Evolutionary conservation across 2,797 vertebrate species (phyloP), one percentile per base, ranked within the genome.

Genomic region (Philypnodon macrostomus): DNA sequence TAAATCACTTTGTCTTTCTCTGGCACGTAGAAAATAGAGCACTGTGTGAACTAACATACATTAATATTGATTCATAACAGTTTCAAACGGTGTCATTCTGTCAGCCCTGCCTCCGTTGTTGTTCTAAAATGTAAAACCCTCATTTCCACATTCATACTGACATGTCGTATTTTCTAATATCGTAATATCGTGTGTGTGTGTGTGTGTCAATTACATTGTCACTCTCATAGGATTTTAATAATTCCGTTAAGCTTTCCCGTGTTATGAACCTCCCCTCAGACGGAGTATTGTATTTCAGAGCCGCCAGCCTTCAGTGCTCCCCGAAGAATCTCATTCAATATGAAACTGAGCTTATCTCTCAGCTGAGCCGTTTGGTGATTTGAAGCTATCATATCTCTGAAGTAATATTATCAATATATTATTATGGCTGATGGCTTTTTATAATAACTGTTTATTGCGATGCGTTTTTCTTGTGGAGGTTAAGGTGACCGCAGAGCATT

Each of bases 371-470:
- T 21, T 6, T 10, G 10, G n/a, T 44, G 41, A 30, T 46, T 33
- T 46, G 44, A 14, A 13, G 29, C n/a, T 4, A 5, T 10, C 38
- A 47, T 18, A 56, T 54, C 56, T 14, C 6, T 4, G 15, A 17
- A 6, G 32, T 13, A 23, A 56, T 53, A 45, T 45, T 40, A 15
- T 69, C 21, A 55, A 54, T 63, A 18, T 33, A 63, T 67, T 30
- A 42, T 11, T 40, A 52, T 58, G 33, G 64, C 21, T 5, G 39
- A 42, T 9, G 9, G 14, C 2, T 14, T 6, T 3, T 23, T 23
- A 23, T 3, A 23, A 3, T 9, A 12, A n/a, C 3, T 16, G 3
- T 47, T 32, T 23, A 27, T 62, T 33, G n/a, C n/a, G n/a, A n/a
- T n/a, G n/a, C n/a, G n/a, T n/a, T n/a, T n/a, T n/a, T n/a, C n/a